A percentile compares a stretch with the other conserved stretches of the same genome.
These are phyloP conservation scores for Pararge aegeria DNA, from an alignment of 1,140 invertebrate species.

Conservation along the genomic window DNA sequence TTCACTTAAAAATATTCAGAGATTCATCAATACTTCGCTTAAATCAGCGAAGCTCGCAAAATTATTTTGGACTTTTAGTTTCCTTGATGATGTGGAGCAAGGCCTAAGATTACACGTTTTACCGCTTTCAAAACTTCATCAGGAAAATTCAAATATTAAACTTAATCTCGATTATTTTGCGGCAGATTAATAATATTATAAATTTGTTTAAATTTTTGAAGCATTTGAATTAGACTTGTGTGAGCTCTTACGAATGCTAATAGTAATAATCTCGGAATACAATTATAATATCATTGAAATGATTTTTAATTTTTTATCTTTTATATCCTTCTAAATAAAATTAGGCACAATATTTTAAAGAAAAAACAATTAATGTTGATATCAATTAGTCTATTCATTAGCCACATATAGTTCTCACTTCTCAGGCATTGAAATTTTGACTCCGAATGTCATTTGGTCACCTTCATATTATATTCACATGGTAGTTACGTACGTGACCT, in stretches of 20 bases:
- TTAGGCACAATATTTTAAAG: too few species aligned
- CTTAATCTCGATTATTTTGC: neutral
- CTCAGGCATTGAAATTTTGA: neutral
- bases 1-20: too few species aligned
- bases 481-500: constrained; percentile 8
- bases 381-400: too few species aligned
- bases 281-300: too few species aligned
- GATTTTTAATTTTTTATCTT: too few species aligned
- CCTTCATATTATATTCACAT: constrained; percentile 6
- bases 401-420: neutral
- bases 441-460: constrained; percentile 2
- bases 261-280: too few species aligned
- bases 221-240: too few species aligned
- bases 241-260: too few species aligned
- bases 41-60: neutral
- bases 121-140: neutral
- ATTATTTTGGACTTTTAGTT: neutral
- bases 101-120: neutral
- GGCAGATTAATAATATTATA: too few species aligned
- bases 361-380: too few species aligned
- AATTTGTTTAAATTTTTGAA: too few species aligned
- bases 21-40: neutral
- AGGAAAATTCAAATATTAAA: neutral
- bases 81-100: neutral
- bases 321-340: too few species aligned